These are phyloP conservation scores for Palythoa caribaeorum DNA, from an alignment of 92 coral and sea anemone species.

Conservation along the genomic window DNA sequence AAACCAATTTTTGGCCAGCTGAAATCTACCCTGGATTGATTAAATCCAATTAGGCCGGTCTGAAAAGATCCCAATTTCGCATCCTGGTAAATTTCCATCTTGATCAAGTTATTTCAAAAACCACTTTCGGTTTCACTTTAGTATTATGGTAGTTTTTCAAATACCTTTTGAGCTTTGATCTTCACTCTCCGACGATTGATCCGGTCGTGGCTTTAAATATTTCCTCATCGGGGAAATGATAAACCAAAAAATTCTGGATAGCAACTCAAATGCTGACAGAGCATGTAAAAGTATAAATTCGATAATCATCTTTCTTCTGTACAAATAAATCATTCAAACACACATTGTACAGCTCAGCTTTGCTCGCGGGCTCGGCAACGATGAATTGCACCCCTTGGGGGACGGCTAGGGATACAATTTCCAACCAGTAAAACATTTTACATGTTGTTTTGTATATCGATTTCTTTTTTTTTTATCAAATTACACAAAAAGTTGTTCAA, in stretches of 20 bases:
- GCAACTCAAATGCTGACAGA: neutral
- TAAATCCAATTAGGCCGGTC: too few relatives aligned
- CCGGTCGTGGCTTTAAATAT: neutral
- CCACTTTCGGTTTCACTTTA: neutral
- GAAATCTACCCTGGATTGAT: too few relatives aligned
- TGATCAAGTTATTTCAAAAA: neutral
- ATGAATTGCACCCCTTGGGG: neutral
- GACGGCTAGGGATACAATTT: neutral
- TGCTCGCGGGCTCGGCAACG: slow-evolving; percentile 27
- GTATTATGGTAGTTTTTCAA: neutral
- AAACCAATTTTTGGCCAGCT: too few relatives aligned
- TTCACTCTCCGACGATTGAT: neutral
- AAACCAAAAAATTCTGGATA: neutral
- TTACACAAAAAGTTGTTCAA: too few relatives aligned
- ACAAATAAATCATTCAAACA: neutral
- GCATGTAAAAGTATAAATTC: neutral
- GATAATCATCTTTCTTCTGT: neutral
- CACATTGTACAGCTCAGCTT: neutral
- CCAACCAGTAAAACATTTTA: too few relatives aligned
- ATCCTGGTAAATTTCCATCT: too few relatives aligned
- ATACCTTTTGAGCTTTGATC: neutral
- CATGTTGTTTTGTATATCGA: too few relatives aligned
- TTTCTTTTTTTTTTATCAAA: too few relatives aligned
- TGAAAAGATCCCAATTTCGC: too few relatives aligned
- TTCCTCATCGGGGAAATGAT: neutral